These are phyloP conservation scores for Sebastiscus tertius DNA, from an alignment of 2,797 vertebrate genomes.

Conservation along the genomic window DNA sequence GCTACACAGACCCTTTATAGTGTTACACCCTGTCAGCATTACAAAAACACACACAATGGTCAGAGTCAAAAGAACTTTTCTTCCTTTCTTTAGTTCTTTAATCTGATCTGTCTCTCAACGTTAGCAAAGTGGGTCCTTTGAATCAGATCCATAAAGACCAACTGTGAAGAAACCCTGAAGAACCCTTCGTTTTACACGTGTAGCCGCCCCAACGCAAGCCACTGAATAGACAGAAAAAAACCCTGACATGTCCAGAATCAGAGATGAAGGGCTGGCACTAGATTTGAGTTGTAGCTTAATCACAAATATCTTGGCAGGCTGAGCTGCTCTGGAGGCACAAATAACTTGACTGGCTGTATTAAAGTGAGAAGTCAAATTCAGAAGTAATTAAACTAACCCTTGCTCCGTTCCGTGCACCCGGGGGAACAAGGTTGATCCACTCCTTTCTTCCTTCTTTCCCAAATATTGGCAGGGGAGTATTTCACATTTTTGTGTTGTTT, in stretches of 20 bases:
- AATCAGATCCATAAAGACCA: conserved; percentile 22
- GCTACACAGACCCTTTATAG: conserved; percentile 9
- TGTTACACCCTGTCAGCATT: conserved; percentile 25
- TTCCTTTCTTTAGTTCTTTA: conserved; percentile 20
- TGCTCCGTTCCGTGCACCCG: background rate
- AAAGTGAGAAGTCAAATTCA: background rate
- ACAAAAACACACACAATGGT: conserved; percentile 4
- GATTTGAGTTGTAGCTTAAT: conserved; percentile 30
- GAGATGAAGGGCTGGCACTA: background rate
- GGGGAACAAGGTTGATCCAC: background rate
- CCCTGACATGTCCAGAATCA: conserved; percentile 29
- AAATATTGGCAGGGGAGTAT: too few species aligned
- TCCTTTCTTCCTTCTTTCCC: background rate
- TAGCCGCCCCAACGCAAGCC: background rate
- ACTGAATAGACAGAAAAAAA: conserved; percentile 1
- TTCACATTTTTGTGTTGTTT: too few species aligned
- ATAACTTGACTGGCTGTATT: background rate
- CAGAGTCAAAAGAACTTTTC: background rate
- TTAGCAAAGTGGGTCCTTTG: conserved; percentile 7
- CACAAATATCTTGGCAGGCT: background rate
- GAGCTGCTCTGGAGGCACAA: conserved; percentile 36
- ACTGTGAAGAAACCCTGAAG: conserved; percentile 14
- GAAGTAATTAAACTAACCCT: background rate
- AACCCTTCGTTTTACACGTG: background rate
- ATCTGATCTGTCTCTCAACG: conserved; percentile 12